phyloP scores from a whole-genome alignment of 2,113 vertebrate species.

The Lota lota region DNA sequence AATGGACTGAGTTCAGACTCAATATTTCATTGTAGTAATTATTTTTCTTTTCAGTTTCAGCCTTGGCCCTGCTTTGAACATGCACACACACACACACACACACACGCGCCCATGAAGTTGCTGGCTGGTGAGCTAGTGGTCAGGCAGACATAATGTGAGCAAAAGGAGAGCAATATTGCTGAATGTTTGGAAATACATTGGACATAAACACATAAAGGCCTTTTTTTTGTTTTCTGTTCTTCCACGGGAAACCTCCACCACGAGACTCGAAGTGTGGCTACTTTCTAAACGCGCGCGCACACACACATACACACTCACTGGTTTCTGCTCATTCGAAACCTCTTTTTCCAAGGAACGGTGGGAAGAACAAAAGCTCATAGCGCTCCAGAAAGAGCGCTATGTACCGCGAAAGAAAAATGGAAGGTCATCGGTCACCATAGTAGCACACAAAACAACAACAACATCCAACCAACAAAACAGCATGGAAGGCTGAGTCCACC shows the following conservation, averaged over 20 bases:
- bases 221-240: slow-evolving; percentile 18
- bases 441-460: too few species aligned
- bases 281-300: slow-evolving; percentile 35
- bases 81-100: slow-evolving; percentile 2
- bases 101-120: slow-evolving; percentile 11
- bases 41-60: background rate
- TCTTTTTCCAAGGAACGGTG: slow-evolving; percentile 23
- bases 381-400: slow-evolving; percentile 41
- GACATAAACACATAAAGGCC: slow-evolving; percentile 62
- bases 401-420: slow-evolving; percentile 45
- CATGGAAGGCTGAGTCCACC: slow-evolving; percentile 11
- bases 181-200: slow-evolving; percentile 61
- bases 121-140: slow-evolving; percentile 75
- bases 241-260: slow-evolving; percentile 43
- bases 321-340: slow-evolving; percentile 34
- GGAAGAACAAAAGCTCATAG: slow-evolving; percentile 36
- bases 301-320: slow-evolving; percentile 20
- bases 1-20: slow-evolving; percentile 65
- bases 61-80: background rate
- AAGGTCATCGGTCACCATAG: slow-evolving; percentile 9
- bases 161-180: slow-evolving; percentile 73
- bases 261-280: slow-evolving; percentile 50
- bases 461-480: slow-evolving; percentile 3
- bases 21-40: slow-evolving; percentile 48
- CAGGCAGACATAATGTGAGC: slow-evolving; percentile 56